Conservation (phyloP, 2,113 vertebrate species). For the Lepus americanus region DNA sequence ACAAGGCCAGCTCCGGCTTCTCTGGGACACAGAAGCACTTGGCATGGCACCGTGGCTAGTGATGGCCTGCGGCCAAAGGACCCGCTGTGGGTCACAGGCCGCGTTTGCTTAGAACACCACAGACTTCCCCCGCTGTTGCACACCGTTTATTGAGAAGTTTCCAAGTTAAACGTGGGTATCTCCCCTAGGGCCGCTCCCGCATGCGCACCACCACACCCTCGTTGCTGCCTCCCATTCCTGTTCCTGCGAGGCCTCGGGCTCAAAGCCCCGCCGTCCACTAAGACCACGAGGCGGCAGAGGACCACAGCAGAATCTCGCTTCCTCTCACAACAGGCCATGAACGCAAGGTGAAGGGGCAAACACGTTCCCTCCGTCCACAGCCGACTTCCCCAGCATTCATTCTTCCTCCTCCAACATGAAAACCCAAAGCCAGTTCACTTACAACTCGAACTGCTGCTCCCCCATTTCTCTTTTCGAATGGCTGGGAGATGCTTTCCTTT, state of each 20-base stretch:
- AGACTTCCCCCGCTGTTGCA: slow-evolving; percentile 46
- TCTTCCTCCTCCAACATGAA: slow-evolving; percentile 53
- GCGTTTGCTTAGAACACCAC: slow-evolving; percentile 2
- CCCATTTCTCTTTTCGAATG: slow-evolving; percentile 67
- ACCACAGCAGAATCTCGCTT: slow-evolving; percentile 74
- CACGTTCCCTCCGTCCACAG: slow-evolving; percentile 56
- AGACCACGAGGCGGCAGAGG: slow-evolving; percentile 74
- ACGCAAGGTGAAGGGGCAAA: slow-evolving; percentile 72
- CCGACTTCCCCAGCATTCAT: slow-evolving; percentile 48
- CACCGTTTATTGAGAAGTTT: slow-evolving; percentile 79
- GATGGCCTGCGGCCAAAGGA: not conserved
- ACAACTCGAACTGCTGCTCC: slow-evolving; percentile 49
- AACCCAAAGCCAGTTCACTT: slow-evolving; percentile 40
- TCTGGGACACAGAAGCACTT: not conserved
- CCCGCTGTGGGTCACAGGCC: not conserved
- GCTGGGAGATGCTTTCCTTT: not conserved
- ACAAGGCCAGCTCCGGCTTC: not conserved
- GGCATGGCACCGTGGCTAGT: not conserved
- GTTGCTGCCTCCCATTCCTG: not conserved
- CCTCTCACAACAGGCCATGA: slow-evolving; percentile 73
- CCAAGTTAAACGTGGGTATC: slow-evolving; percentile 59
- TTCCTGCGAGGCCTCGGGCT: slow-evolving; percentile 51
- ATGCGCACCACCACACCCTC: not conserved
- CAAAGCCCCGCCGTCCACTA: slow-evolving; percentile 75
- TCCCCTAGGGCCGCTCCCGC: not conserved